phyloP scores from a whole-genome alignment of 2,113 vertebrate genomes.

The Tonatia bakeri region DNA sequence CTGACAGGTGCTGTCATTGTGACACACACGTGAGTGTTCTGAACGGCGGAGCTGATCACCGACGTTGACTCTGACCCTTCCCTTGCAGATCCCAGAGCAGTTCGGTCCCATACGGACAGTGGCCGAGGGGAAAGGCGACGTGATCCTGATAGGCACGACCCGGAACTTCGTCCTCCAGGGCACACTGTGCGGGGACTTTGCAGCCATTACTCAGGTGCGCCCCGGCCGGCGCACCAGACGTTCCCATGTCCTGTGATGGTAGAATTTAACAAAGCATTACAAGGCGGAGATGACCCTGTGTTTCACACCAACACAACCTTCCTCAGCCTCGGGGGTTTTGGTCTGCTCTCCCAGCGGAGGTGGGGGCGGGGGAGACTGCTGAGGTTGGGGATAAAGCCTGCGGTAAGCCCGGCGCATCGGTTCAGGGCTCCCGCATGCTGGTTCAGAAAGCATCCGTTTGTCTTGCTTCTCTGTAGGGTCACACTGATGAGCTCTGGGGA shows the following conservation, averaged over 20 bases:
- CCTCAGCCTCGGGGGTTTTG: not conserved
- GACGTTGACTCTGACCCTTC: not conserved
- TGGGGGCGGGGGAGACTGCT: not conserved
- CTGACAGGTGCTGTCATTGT: not conserved
- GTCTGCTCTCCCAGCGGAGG: not conserved
- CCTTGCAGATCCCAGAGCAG: conserved; percentile 90
- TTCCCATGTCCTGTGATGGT: fast-evolving
- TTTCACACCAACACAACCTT: fast-evolving
- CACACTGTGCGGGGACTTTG: conserved; percentile 90
- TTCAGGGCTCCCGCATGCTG: fast-evolving
- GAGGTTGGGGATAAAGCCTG: fast-evolving
- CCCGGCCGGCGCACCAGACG: not conserved
- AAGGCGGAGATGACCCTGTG: not conserved
- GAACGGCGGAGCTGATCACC: not conserved
- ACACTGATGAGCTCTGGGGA: conserved; percentile 98
- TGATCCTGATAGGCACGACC: conserved; percentile 94
- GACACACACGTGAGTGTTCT: not conserved
- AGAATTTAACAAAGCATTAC: fast-evolving
- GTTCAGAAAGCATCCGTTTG: not conserved
- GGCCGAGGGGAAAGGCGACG: conserved; percentile 92
- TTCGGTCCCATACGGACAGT: conserved; percentile 96
- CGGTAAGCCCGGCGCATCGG: fast-evolving
- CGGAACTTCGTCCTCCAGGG: conserved; percentile 95
- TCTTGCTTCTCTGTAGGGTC: conserved; percentile 83
- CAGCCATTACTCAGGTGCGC: conserved; percentile 93